Evolutionary conservation across 2,113 vertebrate species (phyloP).

Genomic region (Columba livia): DNA sequence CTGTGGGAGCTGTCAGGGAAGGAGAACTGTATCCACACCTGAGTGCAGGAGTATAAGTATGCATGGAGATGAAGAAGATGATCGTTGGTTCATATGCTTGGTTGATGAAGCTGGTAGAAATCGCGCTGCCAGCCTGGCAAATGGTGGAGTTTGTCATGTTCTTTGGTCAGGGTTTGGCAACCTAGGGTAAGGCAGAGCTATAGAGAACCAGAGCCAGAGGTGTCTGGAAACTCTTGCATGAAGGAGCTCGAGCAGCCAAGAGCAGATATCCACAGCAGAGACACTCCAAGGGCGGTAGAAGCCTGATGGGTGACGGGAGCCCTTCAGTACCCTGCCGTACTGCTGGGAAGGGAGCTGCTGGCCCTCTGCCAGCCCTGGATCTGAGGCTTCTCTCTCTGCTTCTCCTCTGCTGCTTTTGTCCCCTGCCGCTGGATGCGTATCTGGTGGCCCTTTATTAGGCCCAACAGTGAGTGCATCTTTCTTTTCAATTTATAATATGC

Average conservation of each 20-base stretch:
- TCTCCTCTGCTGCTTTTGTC: neutral
- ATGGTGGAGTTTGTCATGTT: fast-evolving
- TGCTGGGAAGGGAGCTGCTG: neutral
- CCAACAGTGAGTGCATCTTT: neutral
- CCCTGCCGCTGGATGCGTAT: neutral
- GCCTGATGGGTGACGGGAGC: neutral
- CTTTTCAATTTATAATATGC: neutral
- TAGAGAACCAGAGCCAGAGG: neutral
- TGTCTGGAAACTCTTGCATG: neutral
- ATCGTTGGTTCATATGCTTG: neutral
- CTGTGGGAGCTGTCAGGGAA: neutral
- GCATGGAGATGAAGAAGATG: neutral
- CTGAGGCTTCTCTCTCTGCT: neutral
- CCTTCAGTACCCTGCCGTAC: neutral
- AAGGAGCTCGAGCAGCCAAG: neutral
- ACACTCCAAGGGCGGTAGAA: neutral
- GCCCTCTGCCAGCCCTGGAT: neutral
- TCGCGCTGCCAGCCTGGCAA: neutral
- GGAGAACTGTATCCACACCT: neutral
- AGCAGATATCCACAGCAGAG: neutral
- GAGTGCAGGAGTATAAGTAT: neutral
- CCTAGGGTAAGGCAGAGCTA: neutral
- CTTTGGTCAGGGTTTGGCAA: neutral
- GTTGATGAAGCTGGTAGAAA: neutral
- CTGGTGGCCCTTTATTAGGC: neutral